phyloP scores from a whole-genome alignment of 2,888 invertebrate species.

The Drosophila rellima region DNA sequence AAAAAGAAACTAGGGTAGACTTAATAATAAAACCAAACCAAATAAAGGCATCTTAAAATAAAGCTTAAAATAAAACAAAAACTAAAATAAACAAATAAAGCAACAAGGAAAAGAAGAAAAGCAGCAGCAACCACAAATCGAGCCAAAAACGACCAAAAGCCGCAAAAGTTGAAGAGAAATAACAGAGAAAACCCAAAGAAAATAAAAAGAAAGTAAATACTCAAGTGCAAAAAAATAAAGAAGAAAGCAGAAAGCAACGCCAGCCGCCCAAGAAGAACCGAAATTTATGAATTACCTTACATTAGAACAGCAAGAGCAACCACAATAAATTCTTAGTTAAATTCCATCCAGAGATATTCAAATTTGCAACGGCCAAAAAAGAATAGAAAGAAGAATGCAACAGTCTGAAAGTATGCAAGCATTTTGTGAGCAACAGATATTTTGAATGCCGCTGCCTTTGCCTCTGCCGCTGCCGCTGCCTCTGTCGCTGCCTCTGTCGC shows the following conservation, averaged over 20 bases:
- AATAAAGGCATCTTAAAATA: slow-evolving; percentile 31
- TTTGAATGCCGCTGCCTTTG: slow-evolving; percentile 15
- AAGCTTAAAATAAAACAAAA: slow-evolving; percentile 44
- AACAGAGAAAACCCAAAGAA: slow-evolving; percentile 18
- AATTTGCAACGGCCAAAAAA: slow-evolving; percentile 28
- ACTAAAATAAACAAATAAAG: slow-evolving; percentile 17
- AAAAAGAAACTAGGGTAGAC: slow-evolving; percentile 35
- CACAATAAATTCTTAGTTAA: slow-evolving; percentile 59
- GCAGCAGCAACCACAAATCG: slow-evolving; percentile 48
- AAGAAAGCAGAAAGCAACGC: slow-evolving; percentile 70
- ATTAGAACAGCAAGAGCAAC: slow-evolving; percentile 26
- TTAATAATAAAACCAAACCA: slow-evolving; percentile 22
- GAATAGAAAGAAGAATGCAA: neutral
- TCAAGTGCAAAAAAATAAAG: slow-evolving; percentile 24
- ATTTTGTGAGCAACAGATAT: slow-evolving; percentile 17
- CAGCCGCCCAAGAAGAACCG: slow-evolving; percentile 81
- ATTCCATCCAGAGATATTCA: slow-evolving; percentile 67
- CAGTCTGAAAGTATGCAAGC: slow-evolving; percentile 46
- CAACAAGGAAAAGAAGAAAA: slow-evolving; percentile 15
- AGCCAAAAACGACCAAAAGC: slow-evolving; percentile 64
- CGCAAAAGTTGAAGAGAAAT: slow-evolving; percentile 32
- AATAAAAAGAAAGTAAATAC: slow-evolving; percentile 21
- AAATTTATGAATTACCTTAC: slow-evolving; percentile 33
- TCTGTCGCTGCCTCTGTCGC: neutral
- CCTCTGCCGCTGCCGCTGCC: slow-evolving; percentile 3